Evolutionary conservation across 1,140 invertebrate species (phyloP).

Genomic region (Solenopsis invicta): DNA sequence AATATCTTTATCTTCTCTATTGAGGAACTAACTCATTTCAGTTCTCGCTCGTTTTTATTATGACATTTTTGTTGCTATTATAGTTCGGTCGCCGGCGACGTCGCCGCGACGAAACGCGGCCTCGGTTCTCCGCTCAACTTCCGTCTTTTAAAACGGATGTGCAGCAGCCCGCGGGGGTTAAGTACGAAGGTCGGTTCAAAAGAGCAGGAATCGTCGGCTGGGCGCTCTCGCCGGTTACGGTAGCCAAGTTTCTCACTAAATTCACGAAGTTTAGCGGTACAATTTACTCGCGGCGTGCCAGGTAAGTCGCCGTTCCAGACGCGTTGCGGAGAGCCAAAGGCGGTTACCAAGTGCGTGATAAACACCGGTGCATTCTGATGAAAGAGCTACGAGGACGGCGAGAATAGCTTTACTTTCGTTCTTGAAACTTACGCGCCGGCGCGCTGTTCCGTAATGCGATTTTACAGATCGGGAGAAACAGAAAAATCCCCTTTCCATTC

Average conservation of each 20-base stretch:
- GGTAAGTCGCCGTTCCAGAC: conserved; percentile 48
- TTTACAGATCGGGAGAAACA: background rate
- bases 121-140: conserved; percentile 47
- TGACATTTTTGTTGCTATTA: conserved; percentile 6
- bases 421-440: conserved; percentile 3
- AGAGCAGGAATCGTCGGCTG: conserved; percentile 49
- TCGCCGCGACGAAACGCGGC: conserved; percentile 6
- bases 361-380: conserved; percentile 47
- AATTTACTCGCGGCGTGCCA: conserved; percentile 69
- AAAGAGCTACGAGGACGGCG: conserved; percentile 3
- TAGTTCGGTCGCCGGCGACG: background rate
- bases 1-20: background rate
- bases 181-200: conserved; percentile 61
- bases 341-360: conserved; percentile 45
- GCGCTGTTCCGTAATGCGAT: conserved; percentile 18
- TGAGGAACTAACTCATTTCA: conserved; percentile 5
- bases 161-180: conserved; percentile 32
- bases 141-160: conserved; percentile 48
- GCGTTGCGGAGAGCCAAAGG: conserved; percentile 41
- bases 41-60: conserved; percentile 36
- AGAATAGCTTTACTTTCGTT: conserved; percentile 45
- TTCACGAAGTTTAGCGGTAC: conserved; percentile 71
- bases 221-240: conserved; percentile 70
- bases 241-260: conserved; percentile 78
- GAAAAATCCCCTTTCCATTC: background rate